phyloP scores from a whole-genome alignment of 2,888 invertebrate species.

The Euzophera pinguis region DNA sequence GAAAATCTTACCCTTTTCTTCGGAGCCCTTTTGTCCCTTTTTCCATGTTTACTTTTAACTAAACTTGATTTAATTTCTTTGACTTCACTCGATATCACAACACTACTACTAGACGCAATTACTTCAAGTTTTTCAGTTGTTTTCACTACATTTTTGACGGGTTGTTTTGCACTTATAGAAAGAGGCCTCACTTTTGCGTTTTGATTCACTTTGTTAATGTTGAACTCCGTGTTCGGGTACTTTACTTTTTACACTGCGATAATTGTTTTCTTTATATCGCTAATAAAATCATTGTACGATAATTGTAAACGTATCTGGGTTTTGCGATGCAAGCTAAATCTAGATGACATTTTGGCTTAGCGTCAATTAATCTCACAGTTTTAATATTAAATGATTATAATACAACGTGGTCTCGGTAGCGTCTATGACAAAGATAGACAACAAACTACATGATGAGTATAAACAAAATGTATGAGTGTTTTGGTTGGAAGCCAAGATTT shows the following conservation, averaged over 20 bases:
- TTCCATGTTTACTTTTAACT: slow-evolving; percentile 44
- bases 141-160: slow-evolving; percentile 46
- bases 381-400: slow-evolving; percentile 20
- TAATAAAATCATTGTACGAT: slow-evolving; percentile 43
- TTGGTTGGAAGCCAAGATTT: slow-evolving; percentile 52
- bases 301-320: slow-evolving; percentile 42
- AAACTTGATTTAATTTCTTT: slow-evolving; percentile 57
- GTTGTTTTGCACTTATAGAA: slow-evolving; percentile 36
- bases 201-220: slow-evolving; percentile 27
- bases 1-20: slow-evolving; percentile 67
- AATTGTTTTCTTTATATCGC: slow-evolving; percentile 8
- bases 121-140: slow-evolving; percentile 30
- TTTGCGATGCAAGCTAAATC: slow-evolving; percentile 41
- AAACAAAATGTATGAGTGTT: slow-evolving; percentile 13
- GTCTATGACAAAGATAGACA: not conserved
- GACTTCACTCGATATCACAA: slow-evolving; percentile 43
- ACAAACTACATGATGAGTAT: slow-evolving; percentile 13
- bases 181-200: slow-evolving; percentile 35
- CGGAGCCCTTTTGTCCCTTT: slow-evolving; percentile 37
- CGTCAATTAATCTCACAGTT: slow-evolving; percentile 41
- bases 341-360: slow-evolving; percentile 55
- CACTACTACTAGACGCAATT: slow-evolving; percentile 32
- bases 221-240: slow-evolving; percentile 49
- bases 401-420: slow-evolving; percentile 16
- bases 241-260: not conserved